Evolutionary conservation across 2,113 vertebrate genomes (phyloP), one percentile per base, ranked within the genome.

Genomic region (Platycercus adscitus): DNA sequence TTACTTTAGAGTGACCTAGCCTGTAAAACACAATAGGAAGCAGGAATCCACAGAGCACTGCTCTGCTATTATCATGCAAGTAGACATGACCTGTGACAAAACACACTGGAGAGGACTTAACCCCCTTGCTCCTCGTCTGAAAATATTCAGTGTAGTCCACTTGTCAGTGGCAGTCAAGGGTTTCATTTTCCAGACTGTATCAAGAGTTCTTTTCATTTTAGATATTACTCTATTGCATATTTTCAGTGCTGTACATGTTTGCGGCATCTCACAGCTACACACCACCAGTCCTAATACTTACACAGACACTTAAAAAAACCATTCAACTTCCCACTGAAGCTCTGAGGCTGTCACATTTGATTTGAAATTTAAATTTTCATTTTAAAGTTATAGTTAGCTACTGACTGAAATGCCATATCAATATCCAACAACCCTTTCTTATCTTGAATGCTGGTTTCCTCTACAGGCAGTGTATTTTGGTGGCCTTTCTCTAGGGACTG

Each of bases 11-110:
- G 98, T 98, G 96, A 96, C 97, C 97, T 96, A 98, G 97, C 97
- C 98, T 97, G 97, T 98, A 98, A 98, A 98, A 98, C 97, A 98
- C 98, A 98, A 98, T 98, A 97, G 97, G 98, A 97, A 97, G 94
- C 96, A 89, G 94, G 96, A 95, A 91, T 94, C 93, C 81, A 64
- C 47, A 66, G 96, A 95, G 96, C 91, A 24, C 64, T 56, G 89
- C 96, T 97, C 86, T 89, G 93, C 95, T 95, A 63, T 96, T 96
- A 97, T 94, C 86, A 96, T 97, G 92, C 81, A 61, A 89, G 95
- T 86, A 95, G 91, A 88, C 83, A 75, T 95, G 96, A 97, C 97
- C 97, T 95, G 90, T 94, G 91, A 85, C 86, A 96, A 97, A 96
- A 49, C 8, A 24, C 63, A 18, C 81, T 73, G 84, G 76, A 95